These are phyloP conservation scores for Pomatostomus ruficeps DNA, from an alignment of 2,113 vertebrate species.

Conservation along the genomic window DNA sequence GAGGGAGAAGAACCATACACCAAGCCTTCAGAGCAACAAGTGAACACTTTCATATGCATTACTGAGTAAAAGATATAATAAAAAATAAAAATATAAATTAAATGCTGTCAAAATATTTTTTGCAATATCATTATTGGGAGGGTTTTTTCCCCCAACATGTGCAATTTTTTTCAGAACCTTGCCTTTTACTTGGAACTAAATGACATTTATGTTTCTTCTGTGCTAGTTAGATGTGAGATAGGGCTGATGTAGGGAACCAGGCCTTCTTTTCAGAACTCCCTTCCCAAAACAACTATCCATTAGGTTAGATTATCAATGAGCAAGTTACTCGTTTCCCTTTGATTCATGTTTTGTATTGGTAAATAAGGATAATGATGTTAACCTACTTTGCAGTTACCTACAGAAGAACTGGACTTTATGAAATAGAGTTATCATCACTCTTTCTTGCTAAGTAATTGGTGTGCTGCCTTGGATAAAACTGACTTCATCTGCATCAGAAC, in stretches of 20 bases:
- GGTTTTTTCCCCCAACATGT: background rate
- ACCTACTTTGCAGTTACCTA: background rate
- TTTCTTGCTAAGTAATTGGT: background rate
- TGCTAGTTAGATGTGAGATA: accelerated
- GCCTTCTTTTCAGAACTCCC: background rate
- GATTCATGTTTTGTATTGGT: background rate
- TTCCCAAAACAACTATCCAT: background rate
- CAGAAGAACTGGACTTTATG: background rate
- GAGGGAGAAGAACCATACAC: background rate
- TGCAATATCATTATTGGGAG: background rate
- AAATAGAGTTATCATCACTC: background rate
- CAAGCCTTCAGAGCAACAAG: background rate
- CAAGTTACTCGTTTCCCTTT: background rate
- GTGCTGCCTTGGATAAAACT: background rate
- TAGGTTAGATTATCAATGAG: background rate
- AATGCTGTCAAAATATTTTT: background rate
- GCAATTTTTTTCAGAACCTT: background rate
- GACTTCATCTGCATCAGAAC: background rate
- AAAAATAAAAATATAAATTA: background rate
- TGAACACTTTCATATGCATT: background rate
- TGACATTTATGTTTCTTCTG: background rate
- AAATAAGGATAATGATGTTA: background rate
- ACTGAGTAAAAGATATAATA: background rate
- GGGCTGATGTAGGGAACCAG: background rate
- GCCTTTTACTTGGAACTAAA: background rate